A percentile compares a stretch with the other conserved stretches of the same genome.
These are phyloP conservation scores for Gryllus bimaculatus DNA, from an alignment of 1,140 invertebrate species.

Conservation along the genomic window DNA sequence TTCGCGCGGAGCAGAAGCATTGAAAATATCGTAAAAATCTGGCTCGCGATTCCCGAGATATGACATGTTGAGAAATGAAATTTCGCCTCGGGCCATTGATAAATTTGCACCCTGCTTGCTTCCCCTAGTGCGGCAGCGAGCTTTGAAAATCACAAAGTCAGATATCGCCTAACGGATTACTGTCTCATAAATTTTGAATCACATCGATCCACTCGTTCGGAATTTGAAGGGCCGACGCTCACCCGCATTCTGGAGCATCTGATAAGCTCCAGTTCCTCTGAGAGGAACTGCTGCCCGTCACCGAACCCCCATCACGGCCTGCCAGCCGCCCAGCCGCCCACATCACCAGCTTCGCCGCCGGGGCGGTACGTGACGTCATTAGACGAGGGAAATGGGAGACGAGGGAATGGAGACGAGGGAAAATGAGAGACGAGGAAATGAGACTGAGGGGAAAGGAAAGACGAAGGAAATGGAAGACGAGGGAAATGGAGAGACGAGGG, in stretches of 20 bases:
- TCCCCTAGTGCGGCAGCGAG: not conserved
- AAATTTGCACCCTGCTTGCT: slow-evolving; percentile 3
- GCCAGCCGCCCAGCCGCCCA: too few species aligned
- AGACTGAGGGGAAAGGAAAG: too few species aligned
- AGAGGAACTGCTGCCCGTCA: not conserved
- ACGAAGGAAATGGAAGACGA: too few species aligned
- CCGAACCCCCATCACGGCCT: not conserved
- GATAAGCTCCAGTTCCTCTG: not conserved
- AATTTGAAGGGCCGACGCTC: not conserved
- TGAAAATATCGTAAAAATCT: slow-evolving; percentile 6
- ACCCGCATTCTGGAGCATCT: not conserved
- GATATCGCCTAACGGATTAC: slow-evolving; percentile 3
- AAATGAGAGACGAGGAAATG: too few species aligned
- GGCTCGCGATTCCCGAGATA: not conserved
- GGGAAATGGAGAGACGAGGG: too few species aligned
- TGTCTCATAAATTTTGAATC: slow-evolving; percentile 5
- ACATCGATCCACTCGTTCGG: not conserved
- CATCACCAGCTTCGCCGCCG: too few species aligned
- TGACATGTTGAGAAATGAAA: slow-evolving; percentile 1
- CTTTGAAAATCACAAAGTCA: slow-evolving; percentile 5
- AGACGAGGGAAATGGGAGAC: too few species aligned
- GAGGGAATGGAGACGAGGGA: too few species aligned
- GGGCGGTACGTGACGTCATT: not conserved
- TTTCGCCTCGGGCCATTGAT: not conserved
- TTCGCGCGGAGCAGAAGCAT: not conserved